Base-by-base conservation (phyloP, 2,113 vertebrate species). In the Callipepla squamata region DNA sequence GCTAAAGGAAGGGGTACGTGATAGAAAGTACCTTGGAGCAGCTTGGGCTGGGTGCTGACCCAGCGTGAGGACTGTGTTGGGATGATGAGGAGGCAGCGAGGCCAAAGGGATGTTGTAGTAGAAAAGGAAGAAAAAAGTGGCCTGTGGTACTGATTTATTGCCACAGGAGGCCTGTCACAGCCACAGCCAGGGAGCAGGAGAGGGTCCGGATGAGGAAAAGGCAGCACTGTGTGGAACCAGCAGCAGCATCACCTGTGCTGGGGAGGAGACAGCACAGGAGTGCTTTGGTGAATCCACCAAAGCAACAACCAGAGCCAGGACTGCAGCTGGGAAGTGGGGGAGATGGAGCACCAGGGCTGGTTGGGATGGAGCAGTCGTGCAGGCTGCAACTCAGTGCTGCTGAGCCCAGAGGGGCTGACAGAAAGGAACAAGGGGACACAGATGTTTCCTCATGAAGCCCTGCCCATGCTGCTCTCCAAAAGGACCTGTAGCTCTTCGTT, bases 141-240 rank as follows among this genome's bases (percentile, higher is more conserved):
- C 17, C 7, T 21, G 45, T 50, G 59, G 30, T 11, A 44, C 4
- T 40, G 88, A 68, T 44, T 19, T 34, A 23, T n/a, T 18, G 58
- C 87, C 73, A 72, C 67, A 15, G 47, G 32, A n/a, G 10, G 7
- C 9, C 76, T 65, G 44, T 30, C 76, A 6, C 8, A 3, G 40
- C 32, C 1, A 0, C 1, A 11, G 58, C 7, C 3, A 1, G n/a
- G 55, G n/a, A 57, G 23, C 7, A 14, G 20, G 30, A 26, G 17
- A 28, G 34, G 7, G 38, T 26, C 55, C 6, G 3, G 26, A 0
- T 8, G 38, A 59, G 69, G 78, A 36, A 26, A 8, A 79, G 18
- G 6, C 1, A 0, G 50, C n/a, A 48, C 81, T 51, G n/a, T 5
- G 22, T 14, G 57, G 28, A 3, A 1, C 10, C 10, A 14, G 59